Percentiles rank a stretch among this genome's conserved stretches.
phyloP scores from a whole-genome alignment of 2,888 invertebrate species.

The Pheosia gnoma region DNA sequence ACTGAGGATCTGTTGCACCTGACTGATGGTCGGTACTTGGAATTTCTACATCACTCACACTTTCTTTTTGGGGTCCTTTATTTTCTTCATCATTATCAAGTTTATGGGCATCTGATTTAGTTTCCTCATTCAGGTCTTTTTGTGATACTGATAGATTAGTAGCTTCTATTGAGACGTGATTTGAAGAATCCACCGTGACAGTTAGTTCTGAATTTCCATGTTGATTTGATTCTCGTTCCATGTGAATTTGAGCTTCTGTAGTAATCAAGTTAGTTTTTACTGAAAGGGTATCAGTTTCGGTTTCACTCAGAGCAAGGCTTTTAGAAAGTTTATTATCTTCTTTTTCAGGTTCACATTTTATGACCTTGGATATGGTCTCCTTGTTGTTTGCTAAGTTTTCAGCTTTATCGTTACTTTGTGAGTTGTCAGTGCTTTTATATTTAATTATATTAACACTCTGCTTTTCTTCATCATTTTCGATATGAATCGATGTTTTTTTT shows the following conservation, averaged over 20 bases:
- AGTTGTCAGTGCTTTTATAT: slow-evolving; percentile 59
- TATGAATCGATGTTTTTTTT: slow-evolving; percentile 78
- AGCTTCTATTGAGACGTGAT: slow-evolving; percentile 76
- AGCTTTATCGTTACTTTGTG: slow-evolving; percentile 44
- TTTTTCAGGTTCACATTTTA: slow-evolving; percentile 56
- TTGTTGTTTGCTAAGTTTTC: slow-evolving; percentile 37
- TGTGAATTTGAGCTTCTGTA: slow-evolving; percentile 81
- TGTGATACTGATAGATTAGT: slow-evolving; percentile 68
- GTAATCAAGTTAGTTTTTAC: slow-evolving; percentile 79
- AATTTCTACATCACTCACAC: slow-evolving; percentile 17
- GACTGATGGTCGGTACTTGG: slow-evolving; percentile 24
- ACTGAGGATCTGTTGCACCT: slow-evolving; percentile 9
- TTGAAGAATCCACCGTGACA: slow-evolving; percentile 72
- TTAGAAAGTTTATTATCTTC: slow-evolving; percentile 53
- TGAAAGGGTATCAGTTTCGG: slow-evolving; percentile 76
- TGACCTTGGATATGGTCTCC: slow-evolving; percentile 37
- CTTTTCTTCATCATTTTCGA: slow-evolving; percentile 72
- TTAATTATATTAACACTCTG: slow-evolving; percentile 78
- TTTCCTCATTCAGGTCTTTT: slow-evolving; percentile 57
- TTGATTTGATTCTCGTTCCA: slow-evolving; percentile 73
- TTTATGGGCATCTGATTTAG: slow-evolving; percentile 41
- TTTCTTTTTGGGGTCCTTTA: slow-evolving; percentile 13
- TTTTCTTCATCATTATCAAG: slow-evolving; percentile 19
- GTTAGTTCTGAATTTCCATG: slow-evolving; percentile 75
- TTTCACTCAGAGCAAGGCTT: slow-evolving; percentile 71